These are phyloP conservation scores for Heliornis fulica DNA, from an alignment of 2,113 vertebrate species.

Conservation along the genomic window DNA sequence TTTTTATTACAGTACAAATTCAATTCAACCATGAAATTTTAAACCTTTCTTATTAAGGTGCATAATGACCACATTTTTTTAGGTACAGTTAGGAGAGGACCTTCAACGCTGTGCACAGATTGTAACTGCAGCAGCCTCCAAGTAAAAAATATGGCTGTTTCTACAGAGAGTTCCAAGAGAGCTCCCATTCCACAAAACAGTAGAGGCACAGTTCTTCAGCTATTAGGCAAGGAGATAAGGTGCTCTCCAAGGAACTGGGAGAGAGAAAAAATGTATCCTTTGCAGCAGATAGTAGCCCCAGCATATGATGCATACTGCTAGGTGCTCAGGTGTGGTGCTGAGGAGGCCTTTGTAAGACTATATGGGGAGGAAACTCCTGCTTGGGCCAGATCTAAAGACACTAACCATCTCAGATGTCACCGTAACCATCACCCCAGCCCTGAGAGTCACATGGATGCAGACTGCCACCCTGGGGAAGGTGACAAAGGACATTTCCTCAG, in stretches of 20 bases:
- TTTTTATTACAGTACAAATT: slow-evolving; percentile 14
- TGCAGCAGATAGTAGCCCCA: neutral
- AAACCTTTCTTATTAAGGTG: slow-evolving; percentile 14
- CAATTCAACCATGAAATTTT: neutral
- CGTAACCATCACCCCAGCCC: neutral
- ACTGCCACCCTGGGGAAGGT: neutral
- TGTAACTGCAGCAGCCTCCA: neutral
- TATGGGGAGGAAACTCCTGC: neutral
- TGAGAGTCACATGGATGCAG: neutral
- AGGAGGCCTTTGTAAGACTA: neutral
- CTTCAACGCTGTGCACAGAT: neutral
- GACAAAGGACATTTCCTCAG: neutral
- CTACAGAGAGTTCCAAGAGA: neutral
- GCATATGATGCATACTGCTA: neutral
- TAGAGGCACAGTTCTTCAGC: neutral
- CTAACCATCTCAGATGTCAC: neutral
- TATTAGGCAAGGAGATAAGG: neutral
- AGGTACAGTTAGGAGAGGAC: neutral
- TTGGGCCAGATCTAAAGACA: neutral
- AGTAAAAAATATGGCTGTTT: neutral
- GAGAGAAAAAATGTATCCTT: neutral
- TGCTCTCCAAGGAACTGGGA: neutral
- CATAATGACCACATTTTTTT: neutral
- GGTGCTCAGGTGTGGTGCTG: neutral
- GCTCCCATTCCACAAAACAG: neutral